Conservation (phyloP, 2,888 invertebrate genomes). For the Mayetiola destructor region DNA sequence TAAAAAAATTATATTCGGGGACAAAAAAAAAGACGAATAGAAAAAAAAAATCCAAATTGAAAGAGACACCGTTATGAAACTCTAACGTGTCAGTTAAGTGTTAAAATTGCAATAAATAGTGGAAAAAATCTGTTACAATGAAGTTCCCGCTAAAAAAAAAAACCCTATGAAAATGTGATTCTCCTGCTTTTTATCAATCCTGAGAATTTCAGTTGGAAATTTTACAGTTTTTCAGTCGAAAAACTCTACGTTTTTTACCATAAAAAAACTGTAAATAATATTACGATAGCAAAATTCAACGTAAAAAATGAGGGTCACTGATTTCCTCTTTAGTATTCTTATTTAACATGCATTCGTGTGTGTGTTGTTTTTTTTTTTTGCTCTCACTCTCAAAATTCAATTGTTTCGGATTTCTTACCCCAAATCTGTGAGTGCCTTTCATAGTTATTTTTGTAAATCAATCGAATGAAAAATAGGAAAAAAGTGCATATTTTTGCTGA, state of each 20-base stretch:
- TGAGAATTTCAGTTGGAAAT: slow-evolving; percentile 7
- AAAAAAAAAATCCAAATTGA: no score
- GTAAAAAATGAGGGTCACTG: slow-evolving; percentile 11
- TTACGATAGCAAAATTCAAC: no score
- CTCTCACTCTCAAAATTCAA: neutral
- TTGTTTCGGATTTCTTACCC: neutral
- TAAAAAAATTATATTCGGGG: no score
- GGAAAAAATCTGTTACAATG: slow-evolving; percentile 1
- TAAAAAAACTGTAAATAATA: neutral
- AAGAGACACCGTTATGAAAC: neutral
- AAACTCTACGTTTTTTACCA: neutral
- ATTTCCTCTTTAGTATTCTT: neutral
- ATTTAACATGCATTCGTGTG: no score
- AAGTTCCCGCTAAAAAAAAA: slow-evolving; percentile 4
- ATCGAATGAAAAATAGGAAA: no score
- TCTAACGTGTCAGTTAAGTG: neutral
- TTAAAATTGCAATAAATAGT: neutral
- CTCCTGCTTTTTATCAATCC: neutral
- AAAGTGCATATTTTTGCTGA: no score
- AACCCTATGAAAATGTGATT: no score
- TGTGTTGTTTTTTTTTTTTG: neutral
- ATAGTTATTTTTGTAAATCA: no score
- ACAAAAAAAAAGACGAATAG: no score
- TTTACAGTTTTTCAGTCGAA: slow-evolving; percentile 3
- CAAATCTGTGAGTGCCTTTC: no score